These are phyloP conservation scores for Macropus fuliginosus DNA, from an alignment of 2,797 vertebrate species.

Conservation along the genomic window DNA sequence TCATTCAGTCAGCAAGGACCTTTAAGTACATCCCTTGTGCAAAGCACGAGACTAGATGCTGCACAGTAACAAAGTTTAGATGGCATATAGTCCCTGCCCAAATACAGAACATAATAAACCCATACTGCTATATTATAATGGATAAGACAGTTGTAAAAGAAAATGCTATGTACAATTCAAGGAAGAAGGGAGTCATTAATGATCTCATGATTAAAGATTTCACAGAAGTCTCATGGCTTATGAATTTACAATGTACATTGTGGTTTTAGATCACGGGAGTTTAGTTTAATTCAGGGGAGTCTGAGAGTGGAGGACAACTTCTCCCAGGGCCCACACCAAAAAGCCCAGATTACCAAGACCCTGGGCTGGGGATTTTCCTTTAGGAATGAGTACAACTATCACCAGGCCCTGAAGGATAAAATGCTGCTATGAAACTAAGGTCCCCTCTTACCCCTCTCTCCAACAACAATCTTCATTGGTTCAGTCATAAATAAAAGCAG, in stretches of 20 bases:
- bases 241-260: not conserved
- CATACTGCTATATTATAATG: not conserved
- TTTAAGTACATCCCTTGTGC: not conserved
- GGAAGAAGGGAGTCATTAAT: not conserved
- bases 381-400: not conserved
- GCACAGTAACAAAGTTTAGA: not conserved
- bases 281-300: not conserved
- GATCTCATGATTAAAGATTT: not conserved
- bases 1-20: not conserved
- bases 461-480: not conserved
- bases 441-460: not conserved
- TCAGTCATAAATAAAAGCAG: not conserved
- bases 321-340: not conserved
- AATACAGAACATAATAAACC: not conserved
- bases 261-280: not conserved
- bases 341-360: not conserved
- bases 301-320: not conserved
- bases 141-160: not conserved
- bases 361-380: not conserved
- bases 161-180: not conserved
- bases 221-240: not conserved
- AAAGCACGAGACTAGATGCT: not conserved
- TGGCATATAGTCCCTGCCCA: not conserved
- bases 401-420: fast-evolving
- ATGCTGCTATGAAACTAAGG: not conserved